These are phyloP conservation scores for Osedax fenrisi DNA, from an alignment of 2,888 invertebrate genomes.

Conservation along the genomic window DNA sequence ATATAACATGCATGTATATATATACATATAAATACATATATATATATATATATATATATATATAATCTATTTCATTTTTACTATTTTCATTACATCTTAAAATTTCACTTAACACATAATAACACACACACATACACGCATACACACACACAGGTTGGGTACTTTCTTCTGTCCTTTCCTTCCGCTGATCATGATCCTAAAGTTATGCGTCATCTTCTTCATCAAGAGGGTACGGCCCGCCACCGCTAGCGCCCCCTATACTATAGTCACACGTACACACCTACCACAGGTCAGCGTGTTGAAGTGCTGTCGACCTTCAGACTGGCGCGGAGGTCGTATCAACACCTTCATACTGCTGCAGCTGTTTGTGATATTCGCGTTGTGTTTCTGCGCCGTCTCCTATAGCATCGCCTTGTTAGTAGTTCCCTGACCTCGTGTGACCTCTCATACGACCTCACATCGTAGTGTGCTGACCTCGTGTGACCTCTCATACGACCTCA, in stretches of 20 bases:
- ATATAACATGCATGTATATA: too few relatives aligned
- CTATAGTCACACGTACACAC: not conserved
- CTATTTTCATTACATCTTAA: too few relatives aligned
- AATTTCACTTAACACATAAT: too few relatives aligned
- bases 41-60: too few relatives aligned
- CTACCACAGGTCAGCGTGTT: conserved; percentile 53
- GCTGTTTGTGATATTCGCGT: conserved; percentile 43
- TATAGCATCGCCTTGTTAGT: conserved; percentile 45
- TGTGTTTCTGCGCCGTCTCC: conserved; percentile 42
- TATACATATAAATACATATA: too few relatives aligned
- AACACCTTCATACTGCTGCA: conserved; percentile 60
- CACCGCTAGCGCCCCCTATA: too few relatives aligned
- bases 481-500: too few relatives aligned
- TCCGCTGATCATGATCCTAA: conserved; percentile 58
- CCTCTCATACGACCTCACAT: too few relatives aligned
- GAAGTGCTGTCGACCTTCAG: conserved; percentile 61
- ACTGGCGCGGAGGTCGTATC: conserved; percentile 64
- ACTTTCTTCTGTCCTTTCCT: conserved; percentile 64
- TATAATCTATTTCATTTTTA: too few relatives aligned
- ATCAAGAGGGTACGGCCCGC: conserved; percentile 57
- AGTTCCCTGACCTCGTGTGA: not conserved
- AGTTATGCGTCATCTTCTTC: conserved; percentile 64
- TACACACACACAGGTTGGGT: conserved; percentile 55
- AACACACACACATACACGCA: too few relatives aligned
- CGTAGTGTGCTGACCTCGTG: too few relatives aligned